These are phyloP conservation scores for Magallana ariakensis DNA, from an alignment of 1,140 invertebrate species.

Conservation along the genomic window DNA sequence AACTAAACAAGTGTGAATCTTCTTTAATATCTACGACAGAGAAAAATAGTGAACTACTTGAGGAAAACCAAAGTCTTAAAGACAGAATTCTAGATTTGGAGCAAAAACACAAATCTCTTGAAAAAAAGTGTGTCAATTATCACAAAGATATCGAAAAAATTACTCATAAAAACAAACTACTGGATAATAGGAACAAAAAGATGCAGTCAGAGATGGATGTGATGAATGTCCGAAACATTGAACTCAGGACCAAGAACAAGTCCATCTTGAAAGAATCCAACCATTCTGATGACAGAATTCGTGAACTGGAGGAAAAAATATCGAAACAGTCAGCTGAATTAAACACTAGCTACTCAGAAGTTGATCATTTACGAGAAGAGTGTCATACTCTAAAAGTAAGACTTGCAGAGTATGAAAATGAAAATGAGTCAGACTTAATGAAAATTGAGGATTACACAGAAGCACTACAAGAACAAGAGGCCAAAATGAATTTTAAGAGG, in stretches of 20 bases:
- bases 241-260: neutral
- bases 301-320: neutral
- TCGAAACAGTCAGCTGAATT: neutral
- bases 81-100: neutral
- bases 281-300: neutral
- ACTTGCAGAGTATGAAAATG: neutral
- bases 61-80: neutral
- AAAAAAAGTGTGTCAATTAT: constrained; percentile 5
- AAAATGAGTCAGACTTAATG: neutral
- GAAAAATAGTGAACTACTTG: neutral
- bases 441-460: neutral
- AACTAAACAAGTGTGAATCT: neutral
- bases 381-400: neutral
- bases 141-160: neutral
- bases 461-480: neutral
- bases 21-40: neutral
- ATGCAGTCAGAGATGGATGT: neutral
- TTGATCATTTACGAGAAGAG: neutral
- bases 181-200: constrained; percentile 12
- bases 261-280: neutral
- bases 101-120: neutral
- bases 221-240: constrained; percentile 14
- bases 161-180: neutral
- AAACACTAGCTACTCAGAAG: neutral
- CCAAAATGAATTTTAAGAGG: neutral